phyloP scores from a whole-genome alignment of 2,888 invertebrate species.

The Nephrotoma flavescens region DNA sequence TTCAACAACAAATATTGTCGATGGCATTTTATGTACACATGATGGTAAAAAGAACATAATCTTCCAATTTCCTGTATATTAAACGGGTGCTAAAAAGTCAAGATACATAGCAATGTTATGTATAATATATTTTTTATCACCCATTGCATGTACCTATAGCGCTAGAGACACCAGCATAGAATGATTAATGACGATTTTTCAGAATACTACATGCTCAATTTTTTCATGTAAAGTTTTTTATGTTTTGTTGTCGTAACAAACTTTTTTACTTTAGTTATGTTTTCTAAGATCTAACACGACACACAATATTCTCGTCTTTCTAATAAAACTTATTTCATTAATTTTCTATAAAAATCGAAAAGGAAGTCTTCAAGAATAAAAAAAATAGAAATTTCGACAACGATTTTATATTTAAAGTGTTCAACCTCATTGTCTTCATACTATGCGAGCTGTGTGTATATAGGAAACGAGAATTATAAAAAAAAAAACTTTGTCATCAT shows the following conservation, averaged over 20 bases:
- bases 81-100: background rate
- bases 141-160: background rate
- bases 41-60: background rate
- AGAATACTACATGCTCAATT: background rate
- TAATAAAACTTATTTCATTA: background rate
- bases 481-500: background rate
- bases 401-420: background rate
- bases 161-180: background rate
- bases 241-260: background rate
- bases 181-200: background rate
- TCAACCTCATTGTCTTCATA: background rate
- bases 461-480: background rate
- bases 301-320: background rate
- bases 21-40: no score
- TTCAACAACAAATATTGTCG: background rate
- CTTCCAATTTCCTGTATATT: background rate
- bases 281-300: background rate
- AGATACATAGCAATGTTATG: background rate
- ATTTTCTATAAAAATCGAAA: background rate
- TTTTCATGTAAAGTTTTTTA: background rate
- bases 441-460: background rate
- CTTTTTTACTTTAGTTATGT: background rate
- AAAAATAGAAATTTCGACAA: background rate
- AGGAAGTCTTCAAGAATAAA: background rate
- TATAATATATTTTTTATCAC: background rate